A percentile compares a stretch with the other conserved stretches of the same genome.
Conservation (phyloP, 2,888 invertebrate genomes). For the Stenotaenia linearis region DNA sequence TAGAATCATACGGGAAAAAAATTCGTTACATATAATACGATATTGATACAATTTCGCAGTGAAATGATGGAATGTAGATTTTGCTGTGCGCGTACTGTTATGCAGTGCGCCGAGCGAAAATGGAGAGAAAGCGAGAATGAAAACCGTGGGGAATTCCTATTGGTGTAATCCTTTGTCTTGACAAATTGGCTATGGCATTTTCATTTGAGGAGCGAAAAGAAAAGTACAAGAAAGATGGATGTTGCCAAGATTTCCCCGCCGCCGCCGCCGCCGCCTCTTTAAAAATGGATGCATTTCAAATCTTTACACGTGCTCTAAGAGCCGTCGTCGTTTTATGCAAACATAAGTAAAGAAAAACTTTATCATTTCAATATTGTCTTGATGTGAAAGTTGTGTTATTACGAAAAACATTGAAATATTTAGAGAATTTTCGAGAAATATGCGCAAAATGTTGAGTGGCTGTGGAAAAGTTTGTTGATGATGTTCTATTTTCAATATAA, state of each 20-base stretch:
- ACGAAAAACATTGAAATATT: too few species aligned
- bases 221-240: not conserved
- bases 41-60: not conserved
- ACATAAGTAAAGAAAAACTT: too few species aligned
- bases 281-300: not conserved
- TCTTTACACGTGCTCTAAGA: not conserved
- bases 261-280: not conserved
- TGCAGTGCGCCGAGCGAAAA: not conserved
- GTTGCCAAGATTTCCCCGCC: not conserved
- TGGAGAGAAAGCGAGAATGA: conserved; percentile 4
- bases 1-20: not conserved
- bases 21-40: not conserved
- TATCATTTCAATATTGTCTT: too few species aligned
- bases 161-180: conserved; percentile 4
- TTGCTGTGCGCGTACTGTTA: not conserved
- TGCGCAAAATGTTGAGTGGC: too few species aligned
- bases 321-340: not conserved
- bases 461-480: too few species aligned
- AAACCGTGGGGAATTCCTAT: not conserved
- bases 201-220: not conserved
- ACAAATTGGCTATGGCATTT: not conserved
- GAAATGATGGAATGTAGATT: not conserved
- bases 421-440: too few species aligned
- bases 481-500: too few species aligned
- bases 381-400: too few species aligned